phyloP scores from a whole-genome alignment of 2,888 invertebrate species.

The Ormyrus pomaceus region DNA sequence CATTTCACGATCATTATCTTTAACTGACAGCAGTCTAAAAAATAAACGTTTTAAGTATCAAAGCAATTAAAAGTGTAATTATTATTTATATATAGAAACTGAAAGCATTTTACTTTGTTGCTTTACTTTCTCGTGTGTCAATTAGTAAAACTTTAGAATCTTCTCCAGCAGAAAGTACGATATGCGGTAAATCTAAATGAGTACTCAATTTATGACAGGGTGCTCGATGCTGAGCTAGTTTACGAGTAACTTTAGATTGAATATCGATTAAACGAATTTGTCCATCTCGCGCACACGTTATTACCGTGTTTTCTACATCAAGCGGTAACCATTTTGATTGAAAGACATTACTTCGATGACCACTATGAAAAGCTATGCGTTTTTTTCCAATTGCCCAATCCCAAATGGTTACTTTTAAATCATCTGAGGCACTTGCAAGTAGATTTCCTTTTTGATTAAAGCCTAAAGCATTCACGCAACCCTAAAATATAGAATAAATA shows the following conservation, averaged over 20 bases:
- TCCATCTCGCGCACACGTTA: conserved; percentile 93
- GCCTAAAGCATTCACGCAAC: conserved; percentile 95
- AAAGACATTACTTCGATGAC: conserved; percentile 92
- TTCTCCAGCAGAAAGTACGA: conserved; percentile 91
- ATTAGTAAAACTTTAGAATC: conserved; percentile 89
- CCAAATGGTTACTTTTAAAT: conserved; percentile 91
- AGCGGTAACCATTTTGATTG: conserved; percentile 92
- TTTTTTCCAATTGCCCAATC: conserved; percentile 88
- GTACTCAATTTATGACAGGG: conserved; percentile 92
- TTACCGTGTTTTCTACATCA: conserved; percentile 87
- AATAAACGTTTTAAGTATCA: neutral
- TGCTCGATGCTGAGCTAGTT: conserved; percentile 83
- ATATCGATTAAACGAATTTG: conserved; percentile 83
- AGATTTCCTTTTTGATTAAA: conserved; percentile 88
- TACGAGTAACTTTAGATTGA: conserved; percentile 76
- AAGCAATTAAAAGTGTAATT: neutral
- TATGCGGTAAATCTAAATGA: conserved; percentile 85
- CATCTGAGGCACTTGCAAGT: conserved; percentile 94
- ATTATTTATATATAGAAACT: conserved; percentile 17
- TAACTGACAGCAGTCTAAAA: conserved; percentile 79
- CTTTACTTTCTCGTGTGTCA: conserved; percentile 86
- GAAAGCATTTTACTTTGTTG: conserved; percentile 77
- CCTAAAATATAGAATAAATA: conserved; percentile 71
- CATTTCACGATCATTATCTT: conserved; percentile 79
- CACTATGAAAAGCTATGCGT: conserved; percentile 84